These are phyloP conservation scores for Calcarius lapponicus DNA, from an alignment of 2,797 vertebrate genomes.

Conservation along the genomic window DNA sequence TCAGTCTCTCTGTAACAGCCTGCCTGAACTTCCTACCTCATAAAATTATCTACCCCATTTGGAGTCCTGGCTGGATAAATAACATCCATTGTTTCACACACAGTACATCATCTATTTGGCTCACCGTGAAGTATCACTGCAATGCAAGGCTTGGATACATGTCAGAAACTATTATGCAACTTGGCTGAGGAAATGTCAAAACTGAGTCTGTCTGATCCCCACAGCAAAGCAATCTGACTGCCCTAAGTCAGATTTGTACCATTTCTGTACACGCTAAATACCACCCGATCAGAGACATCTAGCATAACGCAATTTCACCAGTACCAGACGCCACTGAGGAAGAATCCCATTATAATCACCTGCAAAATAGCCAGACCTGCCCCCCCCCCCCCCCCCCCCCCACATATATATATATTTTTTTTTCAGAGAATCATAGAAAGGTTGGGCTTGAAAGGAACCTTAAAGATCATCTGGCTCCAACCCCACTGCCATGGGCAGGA, in stretches of 20 bases:
- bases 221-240: not conserved
- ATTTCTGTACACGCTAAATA: not conserved
- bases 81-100: conserved; percentile 1
- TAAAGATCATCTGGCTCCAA: not conserved
- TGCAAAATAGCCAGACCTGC: not conserved
- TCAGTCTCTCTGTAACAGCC: not conserved
- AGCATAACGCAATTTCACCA: not conserved
- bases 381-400: too few relatives aligned
- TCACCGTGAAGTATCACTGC: not conserved
- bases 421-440: not conserved
- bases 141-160: not conserved
- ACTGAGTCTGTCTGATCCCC: not conserved
- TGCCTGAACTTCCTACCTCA: not conserved
- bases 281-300: not conserved
- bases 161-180: conserved; percentile 5
- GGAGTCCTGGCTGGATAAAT: not conserved
- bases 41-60: not conserved
- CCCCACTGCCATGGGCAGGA: rapidly evolving
- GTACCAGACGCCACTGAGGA: not conserved
- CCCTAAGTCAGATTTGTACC: not conserved
- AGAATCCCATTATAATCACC: not conserved
- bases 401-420: not conserved
- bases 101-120: conserved; percentile 18
- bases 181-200: not conserved
- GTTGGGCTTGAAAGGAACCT: not conserved